Evolutionary conservation across 2,888 invertebrate genomes (phyloP), one percentile per base, ranked within the genome.

Genomic region (Eupithecia centaureata): DNA sequence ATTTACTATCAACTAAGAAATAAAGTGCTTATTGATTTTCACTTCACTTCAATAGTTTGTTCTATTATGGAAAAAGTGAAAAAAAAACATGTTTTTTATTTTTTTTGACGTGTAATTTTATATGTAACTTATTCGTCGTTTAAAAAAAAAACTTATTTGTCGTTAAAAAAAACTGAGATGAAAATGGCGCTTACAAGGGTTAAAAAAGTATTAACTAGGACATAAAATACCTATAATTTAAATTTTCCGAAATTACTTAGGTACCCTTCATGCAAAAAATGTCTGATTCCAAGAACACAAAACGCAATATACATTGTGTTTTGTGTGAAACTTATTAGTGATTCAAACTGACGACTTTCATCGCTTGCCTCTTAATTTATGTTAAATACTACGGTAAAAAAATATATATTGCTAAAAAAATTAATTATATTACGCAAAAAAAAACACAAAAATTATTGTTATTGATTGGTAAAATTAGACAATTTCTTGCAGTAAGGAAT

Each of bases 231-330:
- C n/a, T n/a, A 22, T 22, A 10, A 12, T 10, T 18, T 2, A 12
- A 47, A 22, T 4, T 22, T 47, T 47, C 22, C 22, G 12, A 47
- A 22, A 47, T 47, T 47, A 22, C 22, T 47, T 47, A n/a, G n/a
- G n/a, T n/a, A 47, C 10, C 38, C 47, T 38, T 56, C 61, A 33
- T 28, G 33, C 33, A 61, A 54, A 67, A 59, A 42, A 54, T 27
- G 25, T 51, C 25, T 33, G 1, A 42, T 5, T 18, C 18, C 18
- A 7, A 42, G 33, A n/a, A n/a, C 33, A 13, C 13, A 33, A 13
- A n/a, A n/a, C n/a, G n/a, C n/a, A n/a, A n/a, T n/a, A n/a, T n/a
- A n/a, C n/a, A n/a, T n/a, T n/a, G 13, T 33, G 12, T 33, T 33
- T 33, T 33, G 33, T 33, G 35, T 35, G 2, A 1, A n/a, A 1